Evolutionary conservation across 2,797 vertebrate genomes (phyloP).

Genomic region (Danio tinwini): DNA sequence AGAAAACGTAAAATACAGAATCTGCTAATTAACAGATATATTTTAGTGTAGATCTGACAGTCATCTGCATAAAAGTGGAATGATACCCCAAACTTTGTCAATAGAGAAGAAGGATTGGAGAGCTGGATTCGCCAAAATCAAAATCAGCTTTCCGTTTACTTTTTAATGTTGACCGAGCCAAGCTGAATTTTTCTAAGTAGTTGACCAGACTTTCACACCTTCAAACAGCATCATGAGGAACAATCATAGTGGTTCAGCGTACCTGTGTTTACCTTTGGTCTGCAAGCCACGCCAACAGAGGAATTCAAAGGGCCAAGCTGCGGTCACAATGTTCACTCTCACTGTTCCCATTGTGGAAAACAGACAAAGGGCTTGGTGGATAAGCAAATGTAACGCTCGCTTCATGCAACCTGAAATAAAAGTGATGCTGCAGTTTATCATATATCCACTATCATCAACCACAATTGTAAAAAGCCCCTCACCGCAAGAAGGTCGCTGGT

Average conservation of each 20-base stretch:
- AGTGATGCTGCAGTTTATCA: background rate
- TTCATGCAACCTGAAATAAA: slow-evolving; percentile 28
- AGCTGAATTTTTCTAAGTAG: slow-evolving; percentile 73
- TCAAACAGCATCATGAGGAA: slow-evolving; percentile 73
- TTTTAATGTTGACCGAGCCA: slow-evolving; percentile 55
- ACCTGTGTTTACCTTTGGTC: slow-evolving; percentile 78
- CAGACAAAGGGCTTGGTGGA: slow-evolving; percentile 35
- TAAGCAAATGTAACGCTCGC: slow-evolving; percentile 40
- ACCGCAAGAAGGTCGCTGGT: no score
- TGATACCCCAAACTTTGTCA: no score
- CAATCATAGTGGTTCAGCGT: slow-evolving; percentile 73
- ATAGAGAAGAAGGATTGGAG: no score
- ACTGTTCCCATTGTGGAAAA: slow-evolving; percentile 49
- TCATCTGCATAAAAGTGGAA: no score
- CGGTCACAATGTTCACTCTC: slow-evolving; percentile 27
- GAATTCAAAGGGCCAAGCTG: slow-evolving; percentile 66
- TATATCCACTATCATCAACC: no score
- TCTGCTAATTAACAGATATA: no score
- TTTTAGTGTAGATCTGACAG: no score
- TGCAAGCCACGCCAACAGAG: slow-evolving; percentile 71
- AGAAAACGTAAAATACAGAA: no score
- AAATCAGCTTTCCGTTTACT: slow-evolving; percentile 44
- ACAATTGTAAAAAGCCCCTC: no score
- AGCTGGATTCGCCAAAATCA: no score
- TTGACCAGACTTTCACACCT: slow-evolving; percentile 69